Conservation (phyloP, 2,113 vertebrate genomes). For the Dipodomys stephensi region DNA sequence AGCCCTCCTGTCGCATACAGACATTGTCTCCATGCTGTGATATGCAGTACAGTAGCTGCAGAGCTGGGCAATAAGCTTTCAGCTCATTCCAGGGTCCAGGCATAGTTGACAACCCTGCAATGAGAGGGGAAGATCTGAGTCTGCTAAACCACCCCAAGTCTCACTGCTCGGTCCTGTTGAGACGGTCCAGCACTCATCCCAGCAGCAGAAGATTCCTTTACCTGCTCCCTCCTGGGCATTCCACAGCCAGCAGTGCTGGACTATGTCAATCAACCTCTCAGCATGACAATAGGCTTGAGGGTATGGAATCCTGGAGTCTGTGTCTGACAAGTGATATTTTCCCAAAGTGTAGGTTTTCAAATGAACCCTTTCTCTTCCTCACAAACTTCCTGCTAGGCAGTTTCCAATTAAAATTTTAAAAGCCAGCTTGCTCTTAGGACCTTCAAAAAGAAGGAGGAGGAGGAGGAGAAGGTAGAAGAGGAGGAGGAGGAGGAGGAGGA, state of each 20-base stretch:
- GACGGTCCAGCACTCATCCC: no score
- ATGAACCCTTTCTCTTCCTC: slow-evolving; percentile 47
- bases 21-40: neutral
- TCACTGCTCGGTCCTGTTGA: neutral
- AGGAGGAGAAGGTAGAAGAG: no score
- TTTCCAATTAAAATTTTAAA: slow-evolving; percentile 39
- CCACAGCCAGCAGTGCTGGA: neutral
- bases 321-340: neutral
- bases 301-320: neutral
- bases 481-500: no score
- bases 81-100: neutral
- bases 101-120: neutral
- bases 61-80: neutral
- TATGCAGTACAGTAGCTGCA: neutral
- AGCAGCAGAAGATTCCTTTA: neutral
- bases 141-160: neutral
- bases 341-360: neutral
- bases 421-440: slow-evolving; percentile 51
- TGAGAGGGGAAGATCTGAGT: neutral
- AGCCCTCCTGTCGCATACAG: no score
- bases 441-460: slow-evolving; percentile 6
- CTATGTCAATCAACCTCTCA: neutral
- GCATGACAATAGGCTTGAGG: neutral
- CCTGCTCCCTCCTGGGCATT: neutral
- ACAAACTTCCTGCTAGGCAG: neutral